phyloP scores from a whole-genome alignment of 2,113 vertebrate genomes.

The Platysternon megacephalum region DNA sequence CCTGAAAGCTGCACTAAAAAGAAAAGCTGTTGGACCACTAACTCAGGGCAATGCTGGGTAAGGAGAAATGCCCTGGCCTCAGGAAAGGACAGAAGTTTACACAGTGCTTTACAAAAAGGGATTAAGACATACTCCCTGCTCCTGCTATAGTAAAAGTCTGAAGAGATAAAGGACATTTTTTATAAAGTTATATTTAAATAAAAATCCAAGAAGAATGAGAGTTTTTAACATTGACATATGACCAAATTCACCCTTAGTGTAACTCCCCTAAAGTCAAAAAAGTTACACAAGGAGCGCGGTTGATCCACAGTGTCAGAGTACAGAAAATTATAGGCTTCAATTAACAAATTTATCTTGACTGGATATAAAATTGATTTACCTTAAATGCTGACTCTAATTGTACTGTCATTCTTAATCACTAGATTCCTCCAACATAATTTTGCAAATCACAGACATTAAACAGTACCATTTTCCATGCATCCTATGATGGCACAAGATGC shows the following conservation, averaged over 20 bases:
- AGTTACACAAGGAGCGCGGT: background rate
- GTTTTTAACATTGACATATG: too few relatives aligned
- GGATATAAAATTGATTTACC: background rate
- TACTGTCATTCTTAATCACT: fast-evolving
- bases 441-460: background rate
- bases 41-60: too few relatives aligned
- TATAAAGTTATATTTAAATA: background rate
- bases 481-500: fast-evolving
- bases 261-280: background rate
- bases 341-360: background rate
- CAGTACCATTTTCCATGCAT: background rate
- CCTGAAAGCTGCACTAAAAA: too few relatives aligned
- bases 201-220: background rate
- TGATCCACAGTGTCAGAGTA: background rate
- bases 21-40: too few relatives aligned
- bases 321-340: background rate
- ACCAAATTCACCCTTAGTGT: background rate
- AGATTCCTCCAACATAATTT: background rate
- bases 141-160: background rate
- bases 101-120: background rate
- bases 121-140: background rate
- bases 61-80: too few relatives aligned
- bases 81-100: background rate
- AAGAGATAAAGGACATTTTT: background rate
- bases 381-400: background rate